These are phyloP conservation scores for Elymnias hypermnestra DNA, from an alignment of 1,140 invertebrate species.

Conservation along the genomic window DNA sequence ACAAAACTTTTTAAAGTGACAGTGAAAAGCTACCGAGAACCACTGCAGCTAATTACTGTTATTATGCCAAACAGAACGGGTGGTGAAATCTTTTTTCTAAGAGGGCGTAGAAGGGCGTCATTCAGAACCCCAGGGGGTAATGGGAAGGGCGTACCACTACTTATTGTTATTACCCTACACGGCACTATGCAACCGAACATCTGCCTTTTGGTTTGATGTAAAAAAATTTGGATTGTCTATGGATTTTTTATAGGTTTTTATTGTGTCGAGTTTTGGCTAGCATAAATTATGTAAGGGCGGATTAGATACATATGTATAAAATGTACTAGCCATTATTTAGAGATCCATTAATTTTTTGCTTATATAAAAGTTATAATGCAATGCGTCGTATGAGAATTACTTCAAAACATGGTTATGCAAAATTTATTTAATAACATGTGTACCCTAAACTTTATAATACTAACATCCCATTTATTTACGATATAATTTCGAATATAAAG, in stretches of 20 bases:
- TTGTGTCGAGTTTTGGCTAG: too few relatives aligned
- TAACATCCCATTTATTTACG: too few relatives aligned
- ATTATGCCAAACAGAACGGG: slow-evolving; percentile 31
- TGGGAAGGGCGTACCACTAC: slow-evolving; percentile 23
- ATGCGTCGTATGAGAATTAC: too few relatives aligned
- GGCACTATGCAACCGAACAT: slow-evolving; percentile 29
- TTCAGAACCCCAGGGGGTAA: slow-evolving; percentile 25
- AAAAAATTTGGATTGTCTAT: slow-evolving; percentile 33
- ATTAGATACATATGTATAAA: too few relatives aligned
- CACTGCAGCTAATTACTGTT: slow-evolving; percentile 38
- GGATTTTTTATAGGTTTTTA: slow-evolving; percentile 20
- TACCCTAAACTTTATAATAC: too few relatives aligned
- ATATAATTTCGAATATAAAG: too few relatives aligned
- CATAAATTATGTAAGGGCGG: too few relatives aligned
- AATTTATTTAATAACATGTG: too few relatives aligned
- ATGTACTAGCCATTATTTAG: too few relatives aligned
- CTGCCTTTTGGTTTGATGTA: slow-evolving; percentile 24
- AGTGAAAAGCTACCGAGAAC: slow-evolving; percentile 20
- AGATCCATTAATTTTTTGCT: too few relatives aligned
- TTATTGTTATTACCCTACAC: slow-evolving; percentile 30
- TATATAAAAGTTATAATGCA: too few relatives aligned
- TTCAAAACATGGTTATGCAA: too few relatives aligned
- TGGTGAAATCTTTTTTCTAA: slow-evolving; percentile 26
- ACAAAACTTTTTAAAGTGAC: not conserved
- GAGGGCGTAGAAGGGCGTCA: slow-evolving; percentile 32